Base-by-base conservation (phyloP, 1,140 invertebrate species). In the Drosophila albomicans region DNA sequence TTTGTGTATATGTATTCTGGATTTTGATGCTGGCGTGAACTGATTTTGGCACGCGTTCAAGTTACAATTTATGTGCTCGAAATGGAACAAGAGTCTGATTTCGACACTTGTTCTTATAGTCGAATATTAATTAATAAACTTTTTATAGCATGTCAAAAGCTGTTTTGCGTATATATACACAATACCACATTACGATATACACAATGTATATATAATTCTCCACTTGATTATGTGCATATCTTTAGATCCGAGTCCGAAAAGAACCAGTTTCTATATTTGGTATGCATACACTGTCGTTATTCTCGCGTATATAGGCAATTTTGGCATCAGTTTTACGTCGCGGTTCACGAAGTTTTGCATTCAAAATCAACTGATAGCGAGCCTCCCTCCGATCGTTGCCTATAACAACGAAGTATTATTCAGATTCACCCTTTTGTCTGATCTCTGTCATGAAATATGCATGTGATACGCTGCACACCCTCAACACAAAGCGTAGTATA, bases 11-110 rank as follows among this genome's bases (percentile, higher is more conserved):
- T 52, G 62, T 45, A n/a, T 43, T 20, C 54, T 57, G 10, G 20
- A 30, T 4, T 25, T 85, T 4, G 7, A 1, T 54, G n/a, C 30
- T 35, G 51, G 28, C n/a, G 13, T 35, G 49, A 52, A 30, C 6
- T 54, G 30, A 54, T 54, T 54, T 54, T 86, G 82, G 82, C 82
- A 86, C 82, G 67, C 79, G 70, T 41, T 81, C 71, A 79, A 70
- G 51, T 66, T 62, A 69, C 62, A 70, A 78, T 41, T 32, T 43
- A 28, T 58, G 38, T 32, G 7, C n/a, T 35, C 46, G 13, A 51
- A 30, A 16, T 30, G 56, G 20, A 43, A 41, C 56, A 59, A 41
- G 45, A 49, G 48, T 62, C 57, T 45, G 28, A 41, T 59, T 41
- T 51, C 16, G n/a, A 59, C 56, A 59, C 54, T 61, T 66, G 43